Evolutionary conservation across 2,113 vertebrate species (phyloP).

Genomic region (Lepisosteus oculatus): DNA sequence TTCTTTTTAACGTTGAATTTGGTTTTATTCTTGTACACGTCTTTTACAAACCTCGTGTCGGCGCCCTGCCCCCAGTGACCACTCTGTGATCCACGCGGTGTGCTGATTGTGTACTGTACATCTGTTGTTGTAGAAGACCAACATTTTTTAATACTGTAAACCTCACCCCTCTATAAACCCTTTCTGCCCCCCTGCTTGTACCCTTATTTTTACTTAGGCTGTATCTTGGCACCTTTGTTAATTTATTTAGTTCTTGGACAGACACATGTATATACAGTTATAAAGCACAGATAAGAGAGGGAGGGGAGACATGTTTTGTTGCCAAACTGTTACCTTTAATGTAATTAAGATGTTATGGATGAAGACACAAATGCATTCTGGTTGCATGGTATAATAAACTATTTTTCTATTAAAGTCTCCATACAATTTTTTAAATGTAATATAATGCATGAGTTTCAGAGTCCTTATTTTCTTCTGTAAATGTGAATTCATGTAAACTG

Average conservation of each 20-base stretch:
- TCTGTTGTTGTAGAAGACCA: conserved; percentile 26
- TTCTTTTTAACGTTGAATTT: conserved; percentile 20
- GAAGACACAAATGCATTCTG: conserved; percentile 31
- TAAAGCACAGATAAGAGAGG: conserved; percentile 32
- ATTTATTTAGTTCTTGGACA: conserved; percentile 58
- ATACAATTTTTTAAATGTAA: neutral
- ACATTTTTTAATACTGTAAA: conserved; percentile 15
- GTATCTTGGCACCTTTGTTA: conserved; percentile 37
- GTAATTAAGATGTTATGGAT: conserved; percentile 34
- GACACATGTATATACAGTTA: conserved; percentile 52
- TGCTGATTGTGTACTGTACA: neutral
- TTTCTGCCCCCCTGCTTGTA: conserved; percentile 35
- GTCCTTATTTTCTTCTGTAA: no score
- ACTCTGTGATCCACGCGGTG: conserved; percentile 23
- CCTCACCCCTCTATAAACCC: conserved; percentile 12
- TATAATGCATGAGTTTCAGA: neutral
- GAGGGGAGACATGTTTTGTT: conserved; percentile 17
- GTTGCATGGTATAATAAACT: conserved; percentile 66
- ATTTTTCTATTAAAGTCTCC: conserved; percentile 47
- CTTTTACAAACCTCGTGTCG: conserved; percentile 5
- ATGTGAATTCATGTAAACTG: no score
- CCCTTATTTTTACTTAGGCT: conserved; percentile 43
- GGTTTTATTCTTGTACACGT: conserved; percentile 20
- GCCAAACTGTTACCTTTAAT: conserved; percentile 29
- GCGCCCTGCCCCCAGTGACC: conserved; percentile 25